A percentile compares a stretch with the other conserved stretches of the same genome.
Conservation (phyloP, 2,888 invertebrate genomes). For the Agrenia bidenticulata region DNA sequence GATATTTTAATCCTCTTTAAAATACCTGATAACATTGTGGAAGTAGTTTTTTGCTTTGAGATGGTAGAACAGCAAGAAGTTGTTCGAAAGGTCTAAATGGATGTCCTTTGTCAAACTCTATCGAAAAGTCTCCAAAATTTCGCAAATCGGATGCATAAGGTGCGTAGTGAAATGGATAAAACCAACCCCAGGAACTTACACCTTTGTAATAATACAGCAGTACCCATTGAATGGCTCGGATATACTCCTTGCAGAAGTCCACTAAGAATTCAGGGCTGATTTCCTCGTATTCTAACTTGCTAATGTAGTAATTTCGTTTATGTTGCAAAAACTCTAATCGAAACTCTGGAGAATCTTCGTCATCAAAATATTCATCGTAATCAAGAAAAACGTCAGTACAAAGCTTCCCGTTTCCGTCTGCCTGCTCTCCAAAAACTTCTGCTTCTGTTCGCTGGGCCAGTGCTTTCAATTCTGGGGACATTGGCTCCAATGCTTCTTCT, state of each 20-base stretch:
- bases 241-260: slow-evolving; percentile 83
- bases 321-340: slow-evolving; percentile 74
- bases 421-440: slow-evolving; percentile 58
- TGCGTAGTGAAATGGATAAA: slow-evolving; percentile 94
- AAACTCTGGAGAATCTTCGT: slow-evolving; percentile 60
- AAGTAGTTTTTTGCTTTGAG: slow-evolving; percentile 71
- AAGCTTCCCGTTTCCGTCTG: slow-evolving; percentile 45
- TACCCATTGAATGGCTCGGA: slow-evolving; percentile 94
- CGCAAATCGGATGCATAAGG: slow-evolving; percentile 93
- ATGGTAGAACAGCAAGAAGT: slow-evolving; percentile 81
- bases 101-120: slow-evolving; percentile 79
- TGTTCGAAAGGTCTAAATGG: slow-evolving; percentile 94
- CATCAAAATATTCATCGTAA: slow-evolving; percentile 61
- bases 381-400: slow-evolving; percentile 58
- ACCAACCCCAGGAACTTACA: slow-evolving; percentile 98
- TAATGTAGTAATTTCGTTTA: slow-evolving; percentile 88
- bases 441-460: slow-evolving; percentile 67
- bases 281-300: slow-evolving; percentile 77
- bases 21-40: slow-evolving; percentile 72
- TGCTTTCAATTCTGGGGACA: slow-evolving; percentile 61
- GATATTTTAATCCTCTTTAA: not conserved
- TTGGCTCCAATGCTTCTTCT: slow-evolving; percentile 42
- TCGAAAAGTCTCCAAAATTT: slow-evolving; percentile 71
- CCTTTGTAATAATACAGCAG: slow-evolving; percentile 95
- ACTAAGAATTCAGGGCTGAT: slow-evolving; percentile 78